Conservation (phyloP, 2,888 invertebrate genomes). For the Desoria tigrina region DNA sequence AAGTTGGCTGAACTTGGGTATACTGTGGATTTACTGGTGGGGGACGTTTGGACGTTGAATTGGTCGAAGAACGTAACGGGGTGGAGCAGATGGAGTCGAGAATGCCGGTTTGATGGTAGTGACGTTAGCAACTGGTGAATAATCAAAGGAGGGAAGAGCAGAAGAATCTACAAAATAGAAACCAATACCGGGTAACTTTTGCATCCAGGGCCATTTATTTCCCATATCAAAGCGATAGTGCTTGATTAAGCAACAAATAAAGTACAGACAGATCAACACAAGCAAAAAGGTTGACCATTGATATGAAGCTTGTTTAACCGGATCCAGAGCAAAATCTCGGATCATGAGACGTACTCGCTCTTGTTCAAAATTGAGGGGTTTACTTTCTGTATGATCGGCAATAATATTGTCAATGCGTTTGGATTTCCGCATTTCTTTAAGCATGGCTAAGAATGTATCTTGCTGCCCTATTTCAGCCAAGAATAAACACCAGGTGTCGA, state of each 20-base stretch:
- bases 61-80: no score
- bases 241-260: neutral
- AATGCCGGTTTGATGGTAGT: no score
- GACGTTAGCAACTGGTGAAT: no score
- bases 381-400: neutral
- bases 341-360: neutral
- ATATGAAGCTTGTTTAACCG: neutral
- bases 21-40: no score
- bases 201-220: no score
- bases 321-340: neutral
- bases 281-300: neutral
- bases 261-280: neutral
- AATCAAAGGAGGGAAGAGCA: no score
- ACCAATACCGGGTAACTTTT: no score
- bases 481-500: conserved; percentile 4
- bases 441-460: neutral
- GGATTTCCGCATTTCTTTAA: neutral
- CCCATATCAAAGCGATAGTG: neutral
- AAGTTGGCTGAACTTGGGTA: no score
- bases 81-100: no score
- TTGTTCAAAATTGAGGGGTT: neutral
- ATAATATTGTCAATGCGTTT: conserved; percentile 4
- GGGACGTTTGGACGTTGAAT: no score
- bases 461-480: neutral
- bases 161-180: no score